Base-by-base conservation (phyloP, 2,888 invertebrate species). In the Amphipyra berbera region DNA sequence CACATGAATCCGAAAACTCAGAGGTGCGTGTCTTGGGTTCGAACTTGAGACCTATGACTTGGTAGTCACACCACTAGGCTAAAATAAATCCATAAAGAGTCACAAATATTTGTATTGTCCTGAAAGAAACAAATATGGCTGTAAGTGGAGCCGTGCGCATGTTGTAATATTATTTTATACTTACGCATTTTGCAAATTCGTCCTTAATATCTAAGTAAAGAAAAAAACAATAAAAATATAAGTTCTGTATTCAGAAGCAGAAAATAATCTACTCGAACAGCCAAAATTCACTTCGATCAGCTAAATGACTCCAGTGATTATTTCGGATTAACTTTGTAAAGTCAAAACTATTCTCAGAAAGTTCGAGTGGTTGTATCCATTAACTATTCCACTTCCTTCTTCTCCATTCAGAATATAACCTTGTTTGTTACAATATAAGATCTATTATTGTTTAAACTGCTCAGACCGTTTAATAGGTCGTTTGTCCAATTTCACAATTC, bases 401-500 rank as follows among this genome's bases (percentile, higher is more conserved):
- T 40, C 2, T 7, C 30, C 35, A 49, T 49, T 35, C 3, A 46
- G 70, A 71, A 68, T 35, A 40, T 12, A 54, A 54, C 74, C 57
- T 45, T 47, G 37, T 53, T 14, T 14, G n/a, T 45, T 27, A 52
- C 38, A 35, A 40, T 56, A 61, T 68, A 75, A 63, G 55, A 57
- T 58, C 30, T 44, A 58, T 41, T 57, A 49, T 67, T 59, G 55
- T 52, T 47, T 55, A 48, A 67, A 53, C 60, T 63, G 54, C 54
- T 62, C 53, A 59, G 50, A 57, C 33, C 54, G 61, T 55, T 59
- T 80, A 61, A 71, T 76, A 56, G 68, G 65, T 70, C 73, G 68
- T 73, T 81, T 68, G 71, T 68, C 64, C 73, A 80, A 82, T 80
- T 80, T 77, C 68, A 70, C 55, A 77, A 79, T 76, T 68, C 65